These are phyloP conservation scores for Pristis pectinata DNA, from an alignment of 2,797 vertebrate species.

Conservation along the genomic window DNA sequence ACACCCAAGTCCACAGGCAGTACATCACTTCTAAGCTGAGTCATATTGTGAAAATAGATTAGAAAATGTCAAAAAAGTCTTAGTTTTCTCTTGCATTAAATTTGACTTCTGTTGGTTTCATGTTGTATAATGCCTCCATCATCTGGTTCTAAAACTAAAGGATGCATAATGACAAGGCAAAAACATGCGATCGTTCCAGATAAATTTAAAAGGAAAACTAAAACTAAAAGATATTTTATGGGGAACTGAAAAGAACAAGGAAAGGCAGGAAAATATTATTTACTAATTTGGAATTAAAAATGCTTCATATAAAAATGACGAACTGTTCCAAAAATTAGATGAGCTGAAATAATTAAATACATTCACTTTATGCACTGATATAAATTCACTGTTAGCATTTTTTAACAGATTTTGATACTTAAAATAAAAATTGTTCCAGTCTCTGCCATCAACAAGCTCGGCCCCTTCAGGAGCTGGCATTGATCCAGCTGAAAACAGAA, in stretches of 20 bases:
- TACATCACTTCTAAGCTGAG: not conserved
- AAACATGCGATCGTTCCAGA: not conserved
- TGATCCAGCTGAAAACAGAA: not conserved
- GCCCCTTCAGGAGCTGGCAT: not conserved
- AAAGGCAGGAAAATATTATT: not conserved
- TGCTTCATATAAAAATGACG: not conserved
- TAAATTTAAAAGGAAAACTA: not conserved
- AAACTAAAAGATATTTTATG: too few relatives aligned
- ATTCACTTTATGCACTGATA: not conserved
- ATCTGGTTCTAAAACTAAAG: not conserved
- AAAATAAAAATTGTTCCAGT: not conserved
- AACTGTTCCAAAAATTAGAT: not conserved
- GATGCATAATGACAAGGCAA: not conserved
- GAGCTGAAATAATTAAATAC: not conserved
- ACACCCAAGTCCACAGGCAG: not conserved
- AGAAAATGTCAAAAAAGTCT: not conserved
- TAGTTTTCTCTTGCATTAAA: slow-evolving; percentile 23
- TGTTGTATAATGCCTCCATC: not conserved
- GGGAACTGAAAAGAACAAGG: not conserved
- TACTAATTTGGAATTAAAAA: not conserved
- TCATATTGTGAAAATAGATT: not conserved
- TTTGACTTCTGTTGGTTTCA: not conserved
- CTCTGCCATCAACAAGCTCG: not conserved
- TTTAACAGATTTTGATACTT: not conserved
- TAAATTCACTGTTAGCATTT: too few relatives aligned